A percentile compares a stretch with the other conserved stretches of the same genome.
phyloP scores from a whole-genome alignment of 2,888 invertebrate genomes.

The Phorcus lineatus region DNA sequence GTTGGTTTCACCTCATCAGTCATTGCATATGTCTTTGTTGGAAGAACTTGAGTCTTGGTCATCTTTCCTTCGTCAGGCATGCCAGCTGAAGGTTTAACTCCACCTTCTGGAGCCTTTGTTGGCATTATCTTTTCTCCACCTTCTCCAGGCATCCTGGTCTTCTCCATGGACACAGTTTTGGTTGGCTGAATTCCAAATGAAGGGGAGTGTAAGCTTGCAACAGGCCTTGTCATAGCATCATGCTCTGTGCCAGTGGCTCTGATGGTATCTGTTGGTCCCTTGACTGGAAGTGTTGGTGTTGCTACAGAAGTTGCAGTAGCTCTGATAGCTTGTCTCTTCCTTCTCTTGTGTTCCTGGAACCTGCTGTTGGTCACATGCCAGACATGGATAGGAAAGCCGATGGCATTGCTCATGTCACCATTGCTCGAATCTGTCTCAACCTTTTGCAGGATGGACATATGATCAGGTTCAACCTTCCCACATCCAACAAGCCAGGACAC shows the following conservation, averaged over 20 bases:
- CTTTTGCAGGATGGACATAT: constrained; percentile 81
- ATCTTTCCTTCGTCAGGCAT: constrained; percentile 5
- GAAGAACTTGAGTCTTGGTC: constrained; percentile 75
- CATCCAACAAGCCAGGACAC: constrained; percentile 83
- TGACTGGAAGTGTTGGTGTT: constrained; percentile 65
- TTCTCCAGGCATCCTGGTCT: constrained; percentile 32
- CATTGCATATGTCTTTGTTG: constrained; percentile 80
- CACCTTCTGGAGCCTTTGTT: neutral
- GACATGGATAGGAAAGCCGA: constrained; percentile 83
- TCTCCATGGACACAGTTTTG: constrained; percentile 44
- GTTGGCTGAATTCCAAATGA: constrained; percentile 61
- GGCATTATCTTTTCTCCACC: constrained; percentile 4
- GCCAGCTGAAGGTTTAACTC: constrained; percentile 34
- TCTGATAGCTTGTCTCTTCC: constrained; percentile 70
- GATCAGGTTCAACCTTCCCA: constrained; percentile 83
- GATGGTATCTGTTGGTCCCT: constrained; percentile 35
- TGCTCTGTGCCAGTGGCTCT: constrained; percentile 50
- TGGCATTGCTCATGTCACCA: constrained; percentile 83
- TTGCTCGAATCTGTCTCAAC: constrained; percentile 83
- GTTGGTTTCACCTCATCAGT: constrained; percentile 23
- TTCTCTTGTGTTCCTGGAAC: constrained; percentile 72
- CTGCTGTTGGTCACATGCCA: constrained; percentile 82
- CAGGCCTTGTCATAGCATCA: constrained; percentile 64
- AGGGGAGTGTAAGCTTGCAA: constrained; percentile 74
- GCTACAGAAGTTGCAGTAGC: constrained; percentile 63